Evolutionary conservation across 2,888 invertebrate species (phyloP), one percentile per base, ranked within the genome.

Genomic region (Ischnus inquisitorius): DNA sequence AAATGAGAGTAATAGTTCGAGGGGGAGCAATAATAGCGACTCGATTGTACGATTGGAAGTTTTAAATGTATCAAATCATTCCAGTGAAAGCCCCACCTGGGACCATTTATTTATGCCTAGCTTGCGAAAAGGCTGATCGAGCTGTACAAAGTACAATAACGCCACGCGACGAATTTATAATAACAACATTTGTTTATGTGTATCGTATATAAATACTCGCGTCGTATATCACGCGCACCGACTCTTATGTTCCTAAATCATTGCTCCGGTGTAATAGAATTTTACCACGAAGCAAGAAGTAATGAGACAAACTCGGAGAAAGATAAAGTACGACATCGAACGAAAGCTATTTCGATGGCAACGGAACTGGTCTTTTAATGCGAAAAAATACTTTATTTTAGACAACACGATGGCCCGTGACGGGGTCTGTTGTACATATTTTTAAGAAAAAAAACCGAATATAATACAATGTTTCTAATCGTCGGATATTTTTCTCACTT

Each of bases 391-490:
- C 68, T 78, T 74, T 82, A 82, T 82, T 82, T 79, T 82, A 82
- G 41, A 69, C 34, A 34, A 39, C 10, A 19, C 12, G 28, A 60
- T 28, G 16, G 68, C 54, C 64, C 39, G 54, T 69, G 43, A 48
- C 57, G 19, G 39, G 68, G 72, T 78, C 51, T 72, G 48, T 62
- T 83, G 83, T 83, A 83, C 69, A 83, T 83, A 83, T 76, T 83
- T 79, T 83, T 25, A 69, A 79, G 79, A 65, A 79, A 43, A 69
- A 79, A 83, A 65, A 79, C 28, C 43, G 28, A 83, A 69, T 74
- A 75, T 65, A 78, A 79, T 65, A 64, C 46, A 79, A 83, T 79
- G 71, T 83, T 83, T 83, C 46, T 83, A 76, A 83, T 48, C 48
- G 39, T 82, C 67, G 60, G 67, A 74, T 34, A 54, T 54, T 12